phyloP scores from a whole-genome alignment of 30 jellyfish, hydroid and myxozoan genomes.

The Clytia hemisphaerica region DNA sequence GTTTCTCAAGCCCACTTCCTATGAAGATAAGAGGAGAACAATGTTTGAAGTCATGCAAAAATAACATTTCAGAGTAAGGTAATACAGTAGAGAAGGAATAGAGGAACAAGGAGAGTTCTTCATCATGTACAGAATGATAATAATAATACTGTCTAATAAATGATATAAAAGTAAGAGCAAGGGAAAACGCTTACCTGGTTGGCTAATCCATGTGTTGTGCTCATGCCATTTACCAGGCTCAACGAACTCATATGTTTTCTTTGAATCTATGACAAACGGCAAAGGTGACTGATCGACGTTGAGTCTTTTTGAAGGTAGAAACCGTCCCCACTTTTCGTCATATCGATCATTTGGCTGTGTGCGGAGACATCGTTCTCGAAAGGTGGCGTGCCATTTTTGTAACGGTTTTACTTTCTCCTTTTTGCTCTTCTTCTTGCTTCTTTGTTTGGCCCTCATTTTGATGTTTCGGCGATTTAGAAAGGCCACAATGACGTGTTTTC shows the following conservation, averaged over 20 bases:
- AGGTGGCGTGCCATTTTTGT: constrained; percentile 11
- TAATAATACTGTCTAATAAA: neutral
- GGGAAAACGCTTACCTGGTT: constrained; percentile 5
- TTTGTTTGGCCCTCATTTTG: constrained; percentile 19
- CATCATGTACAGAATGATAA: too few relatives aligned
- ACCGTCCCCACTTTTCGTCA: constrained; percentile 11
- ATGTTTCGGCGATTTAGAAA: constrained; percentile 2
- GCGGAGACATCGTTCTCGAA: constrained; percentile 42
- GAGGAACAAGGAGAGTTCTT: too few relatives aligned
- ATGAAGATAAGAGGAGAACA: too few relatives aligned
- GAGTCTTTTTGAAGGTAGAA: constrained; percentile 3
- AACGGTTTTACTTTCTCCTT: too few relatives aligned
- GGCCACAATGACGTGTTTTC: constrained; percentile 45
- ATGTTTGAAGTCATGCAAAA: too few relatives aligned
- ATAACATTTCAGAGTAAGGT: too few relatives aligned
- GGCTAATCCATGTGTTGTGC: constrained; percentile 15
- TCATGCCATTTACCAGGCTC: constrained; percentile 41
- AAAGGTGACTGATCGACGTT: constrained; percentile 43
- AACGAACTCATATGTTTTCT: constrained; percentile 28
- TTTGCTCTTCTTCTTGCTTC: constrained; percentile 10
- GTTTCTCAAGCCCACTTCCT: constrained; percentile 45
- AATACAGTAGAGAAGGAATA: too few relatives aligned
- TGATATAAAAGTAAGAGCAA: neutral
- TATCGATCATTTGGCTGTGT: constrained; percentile 30
- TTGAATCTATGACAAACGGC: constrained; percentile 53